Evolutionary conservation across 23 tunicate genomes (phyloP), one percentile per base, ranked within the genome.

Genomic region (Botrylloides violaceus): DNA sequence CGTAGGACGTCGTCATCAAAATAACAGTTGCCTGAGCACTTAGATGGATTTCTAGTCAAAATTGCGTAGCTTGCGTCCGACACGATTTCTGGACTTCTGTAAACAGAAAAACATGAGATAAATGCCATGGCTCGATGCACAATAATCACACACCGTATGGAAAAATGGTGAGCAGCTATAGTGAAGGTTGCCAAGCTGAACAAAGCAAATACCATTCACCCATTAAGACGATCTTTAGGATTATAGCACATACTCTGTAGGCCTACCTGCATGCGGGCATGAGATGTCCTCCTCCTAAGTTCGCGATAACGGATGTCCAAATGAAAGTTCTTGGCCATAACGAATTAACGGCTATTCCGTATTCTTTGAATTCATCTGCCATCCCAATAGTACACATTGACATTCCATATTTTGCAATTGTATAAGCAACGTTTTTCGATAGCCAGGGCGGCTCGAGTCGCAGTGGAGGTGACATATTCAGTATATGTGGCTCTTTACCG

Each of bases 51-150:
- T 27, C 61, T 24, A 7, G 22, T 15, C 29, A 76, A 27, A 6
- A 76, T 72, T 21, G 78, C 81, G 33, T 76, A 72, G 15, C 53
- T 47, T 19, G 81, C 81, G 24, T 76, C 81, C 4, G 81, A 56
- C 64, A 76, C 34, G 7, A 76, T 76, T 25, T 76, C 81, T 19
- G 78, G 20, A 20, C 24, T 70, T 5, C 81, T 38, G 80, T 64
- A 34, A 27, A 15, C n/a, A n/a, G n/a, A n/a, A n/a, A n/a, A n/a
- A n/a, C n/a, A n/a, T n/a, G n/a, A n/a, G n/a, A n/a, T n/a, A n/a
- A n/a, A n/a, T n/a, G n/a, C n/a, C n/a, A n/a, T n/a, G n/a, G n/a
- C n/a, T n/a, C n/a, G n/a, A n/a, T n/a, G n/a, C n/a, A n/a, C n/a
- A n/a, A n/a, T n/a, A n/a, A n/a, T n/a, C n/a, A n/a, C n/a, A n/a